Percentiles rank a stretch among this genome's conserved stretches.
phyloP scores from a whole-genome alignment of 2,797 vertebrate species.

The Pipistrellus pipistrellus region DNA sequence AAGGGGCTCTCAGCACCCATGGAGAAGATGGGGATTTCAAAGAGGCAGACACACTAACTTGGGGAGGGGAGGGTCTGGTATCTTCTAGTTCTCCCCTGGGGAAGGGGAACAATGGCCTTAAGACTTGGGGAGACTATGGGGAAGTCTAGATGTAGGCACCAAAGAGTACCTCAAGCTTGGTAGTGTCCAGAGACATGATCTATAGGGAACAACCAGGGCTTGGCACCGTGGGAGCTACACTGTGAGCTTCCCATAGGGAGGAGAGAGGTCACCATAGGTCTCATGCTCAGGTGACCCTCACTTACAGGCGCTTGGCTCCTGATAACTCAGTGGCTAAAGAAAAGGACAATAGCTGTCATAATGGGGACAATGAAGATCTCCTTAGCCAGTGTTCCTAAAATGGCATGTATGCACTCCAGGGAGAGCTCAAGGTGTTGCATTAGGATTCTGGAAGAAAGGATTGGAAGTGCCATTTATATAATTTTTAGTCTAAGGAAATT shows the following conservation, averaged over 20 bases:
- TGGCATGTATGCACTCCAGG: background rate
- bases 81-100: background rate
- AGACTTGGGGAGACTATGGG: background rate
- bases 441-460: background rate
- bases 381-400: background rate
- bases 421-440: background rate
- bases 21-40: background rate
- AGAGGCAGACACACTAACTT: background rate
- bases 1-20: background rate
- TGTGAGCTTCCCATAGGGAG: background rate
- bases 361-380: background rate
- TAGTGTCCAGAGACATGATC: background rate
- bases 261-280: background rate
- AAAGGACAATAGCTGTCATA: background rate
- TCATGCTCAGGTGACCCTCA: background rate
- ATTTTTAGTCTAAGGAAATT: slow-evolving; percentile 43
- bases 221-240: background rate
- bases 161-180: background rate
- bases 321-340: background rate
- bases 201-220: background rate
- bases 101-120: background rate
- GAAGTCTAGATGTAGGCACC: background rate
- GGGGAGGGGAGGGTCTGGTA: background rate
- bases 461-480: background rate
- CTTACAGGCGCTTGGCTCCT: background rate